These are phyloP conservation scores for Adelognathus sp. DNA, from an alignment of 2,888 invertebrate species.

Conservation along the genomic window DNA sequence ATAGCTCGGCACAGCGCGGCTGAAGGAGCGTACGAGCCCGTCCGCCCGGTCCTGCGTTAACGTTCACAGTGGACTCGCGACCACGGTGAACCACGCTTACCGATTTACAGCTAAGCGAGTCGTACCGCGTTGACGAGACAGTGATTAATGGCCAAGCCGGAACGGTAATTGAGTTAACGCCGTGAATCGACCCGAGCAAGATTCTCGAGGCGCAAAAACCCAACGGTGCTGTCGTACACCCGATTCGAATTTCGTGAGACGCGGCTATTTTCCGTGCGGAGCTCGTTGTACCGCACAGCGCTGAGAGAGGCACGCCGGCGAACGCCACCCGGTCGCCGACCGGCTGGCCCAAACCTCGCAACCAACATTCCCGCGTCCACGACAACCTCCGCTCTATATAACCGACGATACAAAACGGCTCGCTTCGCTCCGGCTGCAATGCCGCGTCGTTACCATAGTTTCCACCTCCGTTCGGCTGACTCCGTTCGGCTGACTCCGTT, in stretches of 20 bases:
- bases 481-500: neutral
- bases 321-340: slow-evolving; percentile 7
- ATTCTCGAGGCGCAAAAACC: too few relatives aligned
- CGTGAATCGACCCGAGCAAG: too few relatives aligned
- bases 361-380: slow-evolving; percentile 16
- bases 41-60: neutral
- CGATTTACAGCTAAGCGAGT: neutral
- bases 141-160: neutral
- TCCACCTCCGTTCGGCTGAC: neutral
- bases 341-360: slow-evolving; percentile 6
- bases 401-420: slow-evolving; percentile 41
- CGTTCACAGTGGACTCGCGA: neutral
- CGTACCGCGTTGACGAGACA: neutral
- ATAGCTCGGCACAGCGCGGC: slow-evolving; percentile 48
- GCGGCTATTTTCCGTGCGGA: neutral
- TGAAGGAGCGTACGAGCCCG: slow-evolving; percentile 41
- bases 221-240: too few relatives aligned
- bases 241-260: neutral
- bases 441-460: slow-evolving; percentile 7
- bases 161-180: too few relatives aligned
- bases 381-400: slow-evolving; percentile 28
- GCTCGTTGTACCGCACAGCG: neutral
- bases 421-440: neutral
- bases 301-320: neutral
- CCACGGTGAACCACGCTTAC: neutral